Percentiles rank a stretch among this genome's conserved stretches.
Conservation (phyloP, 1,140 invertebrate genomes). For the Halesus radiatus region DNA sequence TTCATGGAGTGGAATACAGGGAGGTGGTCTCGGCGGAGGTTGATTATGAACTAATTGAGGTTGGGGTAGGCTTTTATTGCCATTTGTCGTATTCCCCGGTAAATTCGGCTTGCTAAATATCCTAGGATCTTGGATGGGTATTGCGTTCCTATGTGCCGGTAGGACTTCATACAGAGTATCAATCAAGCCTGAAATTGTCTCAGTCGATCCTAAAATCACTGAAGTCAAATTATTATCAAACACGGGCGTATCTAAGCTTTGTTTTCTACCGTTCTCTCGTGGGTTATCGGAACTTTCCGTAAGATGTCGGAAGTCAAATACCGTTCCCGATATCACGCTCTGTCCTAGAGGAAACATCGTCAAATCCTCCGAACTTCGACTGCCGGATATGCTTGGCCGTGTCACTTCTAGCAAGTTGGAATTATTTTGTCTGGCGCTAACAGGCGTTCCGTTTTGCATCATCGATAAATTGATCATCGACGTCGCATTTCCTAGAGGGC, state of each 20-base stretch:
- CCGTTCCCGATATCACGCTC: slow-evolving; percentile 52
- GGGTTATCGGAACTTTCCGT: slow-evolving; percentile 30
- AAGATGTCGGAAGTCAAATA: slow-evolving; percentile 54
- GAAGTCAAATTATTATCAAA: slow-evolving; percentile 61
- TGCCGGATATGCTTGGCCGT: slow-evolving; percentile 50
- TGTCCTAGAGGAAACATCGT: slow-evolving; percentile 50
- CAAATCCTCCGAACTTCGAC: slow-evolving; percentile 55
- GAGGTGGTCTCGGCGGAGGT: slow-evolving; percentile 36
- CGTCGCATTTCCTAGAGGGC: slow-evolving; percentile 53
- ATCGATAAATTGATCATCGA: slow-evolving; percentile 54
- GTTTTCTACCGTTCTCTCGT: slow-evolving; percentile 41
- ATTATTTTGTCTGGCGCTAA: slow-evolving; percentile 30
- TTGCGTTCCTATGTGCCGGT: slow-evolving; percentile 47
- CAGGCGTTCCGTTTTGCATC: slow-evolving; percentile 34
- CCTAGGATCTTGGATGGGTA: slow-evolving; percentile 51
- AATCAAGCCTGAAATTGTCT: slow-evolving; percentile 77
- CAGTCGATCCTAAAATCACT: slow-evolving; percentile 73
- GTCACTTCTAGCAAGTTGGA: slow-evolving; percentile 43
- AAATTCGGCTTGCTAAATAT: slow-evolving; percentile 53
- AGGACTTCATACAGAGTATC: slow-evolving; percentile 71
- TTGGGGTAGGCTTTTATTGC: background rate
- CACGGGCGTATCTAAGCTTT: slow-evolving; percentile 33
- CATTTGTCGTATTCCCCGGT: background rate
- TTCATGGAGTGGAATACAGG: slow-evolving; percentile 30
- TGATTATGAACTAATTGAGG: background rate